Evolutionary conservation across 1,140 invertebrate species (phyloP).

Genomic region (Trissolcus basalis): DNA sequence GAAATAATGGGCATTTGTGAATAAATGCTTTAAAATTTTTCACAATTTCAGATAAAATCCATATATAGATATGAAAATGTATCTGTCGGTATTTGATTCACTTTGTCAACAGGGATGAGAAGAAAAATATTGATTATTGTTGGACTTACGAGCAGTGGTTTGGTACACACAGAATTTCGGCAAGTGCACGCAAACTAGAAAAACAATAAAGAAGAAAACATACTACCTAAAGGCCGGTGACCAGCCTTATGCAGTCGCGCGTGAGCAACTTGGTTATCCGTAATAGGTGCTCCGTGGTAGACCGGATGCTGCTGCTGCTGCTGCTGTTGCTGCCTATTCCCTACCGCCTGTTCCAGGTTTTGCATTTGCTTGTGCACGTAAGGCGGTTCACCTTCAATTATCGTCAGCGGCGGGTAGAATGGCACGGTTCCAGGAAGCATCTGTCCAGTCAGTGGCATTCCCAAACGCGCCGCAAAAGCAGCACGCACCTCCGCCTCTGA

Average conservation of each 20-base stretch:
- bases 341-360: slow-evolving; percentile 76
- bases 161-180: slow-evolving; percentile 31
- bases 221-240: slow-evolving; percentile 86
- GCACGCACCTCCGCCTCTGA: slow-evolving; percentile 88
- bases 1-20: too few species aligned
- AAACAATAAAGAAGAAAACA: slow-evolving; percentile 70
- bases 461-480: slow-evolving; percentile 82
- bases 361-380: slow-evolving; percentile 81
- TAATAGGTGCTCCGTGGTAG: slow-evolving; percentile 75
- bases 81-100: too few species aligned
- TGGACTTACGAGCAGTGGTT: slow-evolving; percentile 11
- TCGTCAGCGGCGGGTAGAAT: slow-evolving; percentile 84
- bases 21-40: too few species aligned
- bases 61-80: too few species aligned
- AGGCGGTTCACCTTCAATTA: slow-evolving; percentile 76
- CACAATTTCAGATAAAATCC: too few species aligned
- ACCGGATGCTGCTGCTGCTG: slow-evolving; percentile 66
- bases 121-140: too few species aligned
- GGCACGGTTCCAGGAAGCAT: slow-evolving; percentile 84
- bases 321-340: slow-evolving; percentile 65
- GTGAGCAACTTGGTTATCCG: slow-evolving; percentile 82
- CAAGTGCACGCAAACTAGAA: slow-evolving; percentile 54
- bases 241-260: slow-evolving; percentile 85
- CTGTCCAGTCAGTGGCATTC: slow-evolving; percentile 84
- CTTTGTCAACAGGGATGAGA: too few species aligned